A percentile compares a stretch with the other conserved stretches of the same genome.
Evolutionary conservation across 2,888 invertebrate genomes (phyloP).

Genomic region (Ectemnius continuus): DNA sequence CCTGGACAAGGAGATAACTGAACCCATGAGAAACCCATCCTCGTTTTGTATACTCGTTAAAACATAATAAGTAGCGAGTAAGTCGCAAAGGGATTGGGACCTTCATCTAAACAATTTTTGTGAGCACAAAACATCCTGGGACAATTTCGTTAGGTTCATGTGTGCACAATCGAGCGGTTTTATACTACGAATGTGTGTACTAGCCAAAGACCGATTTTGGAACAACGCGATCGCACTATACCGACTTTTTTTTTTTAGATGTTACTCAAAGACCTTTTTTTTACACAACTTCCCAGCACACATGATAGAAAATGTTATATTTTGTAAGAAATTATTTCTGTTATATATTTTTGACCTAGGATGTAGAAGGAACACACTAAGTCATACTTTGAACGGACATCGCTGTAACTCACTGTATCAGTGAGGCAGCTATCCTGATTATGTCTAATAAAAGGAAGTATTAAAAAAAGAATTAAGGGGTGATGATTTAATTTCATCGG

Average conservation of each 20-base stretch:
- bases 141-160: constrained; percentile 52
- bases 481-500: constrained; percentile 44
- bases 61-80: constrained; percentile 41
- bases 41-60: constrained; percentile 63
- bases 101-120: constrained; percentile 62
- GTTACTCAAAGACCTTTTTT: constrained; percentile 32
- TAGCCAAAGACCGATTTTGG: constrained; percentile 56
- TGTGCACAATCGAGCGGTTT: constrained; percentile 40
- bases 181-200: constrained; percentile 34
- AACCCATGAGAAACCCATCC: constrained; percentile 54
- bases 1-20: constrained; percentile 53
- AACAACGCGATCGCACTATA: constrained; percentile 35
- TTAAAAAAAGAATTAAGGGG: constrained; percentile 58
- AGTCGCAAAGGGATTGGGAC: constrained; percentile 48
- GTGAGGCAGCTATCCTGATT: constrained; percentile 73
- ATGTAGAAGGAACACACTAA: constrained; percentile 63
- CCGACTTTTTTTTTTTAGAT: constrained; percentile 48
- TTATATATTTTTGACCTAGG: constrained; percentile 64
- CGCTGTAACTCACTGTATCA: constrained; percentile 76
- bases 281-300: constrained; percentile 48
- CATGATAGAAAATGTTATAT: constrained; percentile 42
- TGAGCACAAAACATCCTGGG: constrained; percentile 68
- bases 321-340: constrained; percentile 59
- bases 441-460: constrained; percentile 72
- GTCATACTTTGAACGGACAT: constrained; percentile 63